phyloP scores from a whole-genome alignment of 1,140 invertebrate genomes.

The Sinonovacula constricta region DNA sequence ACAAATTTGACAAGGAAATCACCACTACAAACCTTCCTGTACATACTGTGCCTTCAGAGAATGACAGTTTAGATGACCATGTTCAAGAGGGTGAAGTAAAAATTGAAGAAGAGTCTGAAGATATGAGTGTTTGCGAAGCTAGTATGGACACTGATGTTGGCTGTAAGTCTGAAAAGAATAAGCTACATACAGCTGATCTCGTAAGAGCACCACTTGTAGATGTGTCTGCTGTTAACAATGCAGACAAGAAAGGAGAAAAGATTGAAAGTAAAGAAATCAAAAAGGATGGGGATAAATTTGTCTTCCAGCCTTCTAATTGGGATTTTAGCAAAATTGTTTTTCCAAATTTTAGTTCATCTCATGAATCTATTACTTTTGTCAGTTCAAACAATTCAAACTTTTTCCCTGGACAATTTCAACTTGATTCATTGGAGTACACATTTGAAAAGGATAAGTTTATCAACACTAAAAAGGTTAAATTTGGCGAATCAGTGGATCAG shows the following conservation, averaged over 20 bases:
- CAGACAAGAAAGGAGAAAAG: not conserved
- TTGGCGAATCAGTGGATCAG: not conserved
- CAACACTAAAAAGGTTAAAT: conserved; percentile 36
- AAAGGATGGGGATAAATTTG: not conserved
- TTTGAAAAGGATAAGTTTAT: conserved; percentile 21
- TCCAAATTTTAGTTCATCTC: conserved; percentile 57
- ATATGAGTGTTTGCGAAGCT: too few relatives aligned
- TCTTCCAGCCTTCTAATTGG: conserved; percentile 55
- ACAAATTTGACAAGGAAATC: too few relatives aligned
- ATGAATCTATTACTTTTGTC: conserved; percentile 7
- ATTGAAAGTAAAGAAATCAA: conserved; percentile 3
- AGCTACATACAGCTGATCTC: too few relatives aligned
- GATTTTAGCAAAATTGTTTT: conserved; percentile 61
- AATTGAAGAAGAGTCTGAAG: too few relatives aligned
- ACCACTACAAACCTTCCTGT: too few relatives aligned
- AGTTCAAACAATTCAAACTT: not conserved
- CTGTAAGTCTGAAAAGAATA: too few relatives aligned
- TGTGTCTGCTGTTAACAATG: not conserved
- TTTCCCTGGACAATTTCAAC: not conserved
- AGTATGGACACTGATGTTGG: too few relatives aligned
- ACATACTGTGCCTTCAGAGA: too few relatives aligned
- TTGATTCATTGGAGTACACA: not conserved
- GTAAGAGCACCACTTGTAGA: too few relatives aligned
- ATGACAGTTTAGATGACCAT: too few relatives aligned
- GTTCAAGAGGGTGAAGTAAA: too few relatives aligned